phyloP scores from a whole-genome alignment of 2,888 invertebrate species.

The Pyrrhosoma nymphula region DNA sequence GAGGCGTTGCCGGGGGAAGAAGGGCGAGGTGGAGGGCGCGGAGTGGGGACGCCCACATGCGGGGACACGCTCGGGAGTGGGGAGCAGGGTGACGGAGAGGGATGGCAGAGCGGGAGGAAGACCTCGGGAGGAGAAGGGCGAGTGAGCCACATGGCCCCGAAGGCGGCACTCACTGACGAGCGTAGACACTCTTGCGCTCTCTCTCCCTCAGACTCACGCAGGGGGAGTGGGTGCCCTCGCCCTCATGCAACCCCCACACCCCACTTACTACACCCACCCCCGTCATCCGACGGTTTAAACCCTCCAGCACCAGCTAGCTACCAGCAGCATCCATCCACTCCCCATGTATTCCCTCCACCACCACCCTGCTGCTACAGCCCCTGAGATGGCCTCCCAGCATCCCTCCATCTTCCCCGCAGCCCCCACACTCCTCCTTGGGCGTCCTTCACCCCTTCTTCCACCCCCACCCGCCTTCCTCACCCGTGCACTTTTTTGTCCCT shows the following conservation, averaged over 20 bases:
- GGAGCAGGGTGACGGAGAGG: neutral
- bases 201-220: neutral
- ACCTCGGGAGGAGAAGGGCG: neutral
- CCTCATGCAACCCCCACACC: neutral
- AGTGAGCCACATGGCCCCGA: neutral
- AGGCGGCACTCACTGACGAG: slow-evolving; percentile 13
- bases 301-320: slow-evolving; percentile 56
- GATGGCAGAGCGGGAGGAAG: neutral
- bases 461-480: neutral
- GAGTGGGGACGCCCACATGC: neutral
- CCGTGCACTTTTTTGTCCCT: slow-evolving; percentile 16
- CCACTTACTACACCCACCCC: slow-evolving; percentile 54
- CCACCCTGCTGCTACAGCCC: neutral
- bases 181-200: slow-evolving; percentile 41
- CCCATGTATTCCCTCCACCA: neutral
- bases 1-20: neutral
- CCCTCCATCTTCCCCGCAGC: neutral
- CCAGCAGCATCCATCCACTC: slow-evolving; percentile 30
- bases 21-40: neutral
- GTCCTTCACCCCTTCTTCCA: slow-evolving; percentile 33
- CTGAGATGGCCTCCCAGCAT: neutral
- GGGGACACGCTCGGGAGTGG: neutral
- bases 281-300: slow-evolving; percentile 62
- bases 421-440: neutral
- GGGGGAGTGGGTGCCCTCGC: neutral